A percentile compares a stretch with the other conserved stretches of the same genome.
phyloP scores from a whole-genome alignment of 2,113 vertebrate species.

The Prochilodus magdalenae region DNA sequence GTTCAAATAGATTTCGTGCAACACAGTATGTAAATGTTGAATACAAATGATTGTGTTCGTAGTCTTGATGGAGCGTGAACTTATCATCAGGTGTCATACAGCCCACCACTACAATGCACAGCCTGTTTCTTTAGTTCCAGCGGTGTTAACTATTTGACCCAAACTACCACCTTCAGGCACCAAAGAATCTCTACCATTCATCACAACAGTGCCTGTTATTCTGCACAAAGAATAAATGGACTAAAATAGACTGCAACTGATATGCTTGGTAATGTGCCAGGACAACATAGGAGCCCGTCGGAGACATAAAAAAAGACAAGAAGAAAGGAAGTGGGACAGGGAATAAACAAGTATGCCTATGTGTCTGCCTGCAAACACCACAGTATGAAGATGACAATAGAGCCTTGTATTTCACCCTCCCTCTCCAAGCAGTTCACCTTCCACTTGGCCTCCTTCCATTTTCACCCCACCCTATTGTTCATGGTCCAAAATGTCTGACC shows the following conservation, averaged over 20 bases:
- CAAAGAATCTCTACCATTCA: background rate
- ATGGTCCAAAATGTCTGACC: constrained; percentile 63
- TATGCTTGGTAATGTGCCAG: background rate
- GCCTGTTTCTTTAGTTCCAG: too few relatives aligned
- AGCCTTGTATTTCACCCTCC: constrained; percentile 59
- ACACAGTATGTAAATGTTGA: too few relatives aligned
- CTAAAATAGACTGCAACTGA: background rate
- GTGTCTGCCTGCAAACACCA: background rate
- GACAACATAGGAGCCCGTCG: background rate
- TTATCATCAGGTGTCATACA: too few relatives aligned
- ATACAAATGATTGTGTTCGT: too few relatives aligned
- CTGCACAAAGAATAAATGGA: background rate
- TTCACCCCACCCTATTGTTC: constrained; percentile 65
- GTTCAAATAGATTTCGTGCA: too few relatives aligned
- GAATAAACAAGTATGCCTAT: constrained; percentile 22
- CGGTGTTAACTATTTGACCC: background rate
- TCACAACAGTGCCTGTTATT: background rate
- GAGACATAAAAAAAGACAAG: constrained; percentile 19
- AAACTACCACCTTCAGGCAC: background rate
- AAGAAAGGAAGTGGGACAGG: background rate
- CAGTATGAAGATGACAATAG: constrained; percentile 57
- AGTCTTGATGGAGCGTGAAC: too few relatives aligned
- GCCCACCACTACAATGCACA: too few relatives aligned
- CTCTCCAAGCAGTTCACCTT: constrained; percentile 68
- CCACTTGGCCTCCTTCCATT: constrained; percentile 71